phyloP scores from a whole-genome alignment of 2,113 vertebrate genomes.

The rat (Rattus norvegicus) region DNA sequence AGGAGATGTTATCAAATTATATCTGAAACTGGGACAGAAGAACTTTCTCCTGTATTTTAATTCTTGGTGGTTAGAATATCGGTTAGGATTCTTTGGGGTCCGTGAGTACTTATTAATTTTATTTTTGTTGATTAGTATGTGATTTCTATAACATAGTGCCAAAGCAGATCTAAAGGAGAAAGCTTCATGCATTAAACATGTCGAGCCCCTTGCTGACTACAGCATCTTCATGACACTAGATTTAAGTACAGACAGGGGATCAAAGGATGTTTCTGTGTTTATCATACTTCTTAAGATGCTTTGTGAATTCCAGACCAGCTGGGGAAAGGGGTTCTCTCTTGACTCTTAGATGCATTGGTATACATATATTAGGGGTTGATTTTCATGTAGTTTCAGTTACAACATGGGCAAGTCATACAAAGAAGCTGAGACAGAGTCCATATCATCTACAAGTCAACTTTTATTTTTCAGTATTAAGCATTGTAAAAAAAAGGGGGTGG shows the following conservation, averaged over 20 bases:
- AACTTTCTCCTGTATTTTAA: neutral
- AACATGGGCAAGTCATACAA: accelerated
- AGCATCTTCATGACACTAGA: neutral
- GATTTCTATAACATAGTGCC: neutral
- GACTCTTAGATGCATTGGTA: neutral
- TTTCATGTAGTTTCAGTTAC: neutral
- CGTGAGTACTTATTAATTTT: neutral
- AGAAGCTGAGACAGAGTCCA: neutral
- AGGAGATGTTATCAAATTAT: neutral
- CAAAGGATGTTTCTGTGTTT: neutral
- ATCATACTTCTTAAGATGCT: neutral
- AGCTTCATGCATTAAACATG: neutral
- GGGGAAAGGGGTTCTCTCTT: neutral
- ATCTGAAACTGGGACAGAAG: neutral
- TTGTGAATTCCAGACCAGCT: neutral
- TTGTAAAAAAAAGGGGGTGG: neutral
- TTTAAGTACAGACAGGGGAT: neutral
- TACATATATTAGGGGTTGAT: neutral
- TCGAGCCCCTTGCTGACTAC: neutral
- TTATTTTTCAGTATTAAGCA: neutral
- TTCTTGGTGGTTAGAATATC: neutral
- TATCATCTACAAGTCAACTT: neutral
- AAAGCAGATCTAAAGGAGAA: neutral
- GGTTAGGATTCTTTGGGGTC: neutral
- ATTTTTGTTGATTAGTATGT: neutral